A percentile compares a stretch with the other conserved stretches of the same genome.
Evolutionary conservation across 2,113 vertebrate species (phyloP).

Genomic region (Oryzias woworae): DNA sequence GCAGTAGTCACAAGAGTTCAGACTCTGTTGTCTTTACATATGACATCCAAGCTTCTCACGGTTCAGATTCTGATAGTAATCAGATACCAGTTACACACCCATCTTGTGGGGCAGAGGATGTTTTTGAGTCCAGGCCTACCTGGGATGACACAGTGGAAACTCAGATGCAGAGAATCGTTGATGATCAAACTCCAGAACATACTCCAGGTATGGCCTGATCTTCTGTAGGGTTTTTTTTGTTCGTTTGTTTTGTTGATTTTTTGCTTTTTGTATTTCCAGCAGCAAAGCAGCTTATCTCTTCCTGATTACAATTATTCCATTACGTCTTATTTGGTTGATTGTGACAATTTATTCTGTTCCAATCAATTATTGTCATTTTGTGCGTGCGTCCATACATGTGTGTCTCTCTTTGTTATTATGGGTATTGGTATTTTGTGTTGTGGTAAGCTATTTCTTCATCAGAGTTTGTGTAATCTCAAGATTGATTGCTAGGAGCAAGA

Average conservation of each 20-base stretch:
- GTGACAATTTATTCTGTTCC: slow-evolving; percentile 74
- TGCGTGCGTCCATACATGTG: slow-evolving; percentile 1
- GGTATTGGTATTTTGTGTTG: slow-evolving; percentile 26
- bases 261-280: slow-evolving; percentile 52
- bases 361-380: slow-evolving; percentile 58
- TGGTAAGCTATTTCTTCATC: slow-evolving; percentile 26
- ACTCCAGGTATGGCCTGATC: slow-evolving; percentile 89
- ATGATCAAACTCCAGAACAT: slow-evolving; percentile 87
- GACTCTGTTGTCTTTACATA: slow-evolving; percentile 84
- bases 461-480: slow-evolving; percentile 87
- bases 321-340: slow-evolving; percentile 57
- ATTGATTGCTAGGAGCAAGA: slow-evolving; percentile 76
- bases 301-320: slow-evolving; percentile 61
- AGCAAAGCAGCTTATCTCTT: slow-evolving; percentile 76
- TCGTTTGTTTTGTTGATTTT: neutral
- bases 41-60: slow-evolving; percentile 82
- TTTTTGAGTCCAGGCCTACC: slow-evolving; percentile 92
- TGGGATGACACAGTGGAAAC: slow-evolving; percentile 96
- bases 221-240: slow-evolving; percentile 43
- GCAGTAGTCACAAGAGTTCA: slow-evolving; percentile 68
- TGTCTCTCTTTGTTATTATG: slow-evolving; percentile 22
- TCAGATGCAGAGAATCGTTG: slow-evolving; percentile 94
- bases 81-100: slow-evolving; percentile 74
- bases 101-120: slow-evolving; percentile 86
- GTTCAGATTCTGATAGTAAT: slow-evolving; percentile 85